Evolutionary conservation across 2,113 vertebrate species (phyloP).

Genomic region (Rhynchomys soricoides): DNA sequence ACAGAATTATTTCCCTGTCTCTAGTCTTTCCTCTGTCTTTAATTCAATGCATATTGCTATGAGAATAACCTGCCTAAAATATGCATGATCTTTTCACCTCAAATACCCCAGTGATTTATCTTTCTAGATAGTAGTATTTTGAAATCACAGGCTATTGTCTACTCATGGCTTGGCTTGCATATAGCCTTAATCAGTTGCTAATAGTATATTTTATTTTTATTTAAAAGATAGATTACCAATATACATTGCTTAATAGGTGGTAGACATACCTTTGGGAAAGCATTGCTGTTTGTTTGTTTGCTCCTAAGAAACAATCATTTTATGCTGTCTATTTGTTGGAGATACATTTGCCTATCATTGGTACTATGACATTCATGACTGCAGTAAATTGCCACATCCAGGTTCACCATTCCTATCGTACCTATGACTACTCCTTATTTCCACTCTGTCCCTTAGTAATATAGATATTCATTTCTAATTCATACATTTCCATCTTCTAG

Average conservation of each 20-base stretch:
- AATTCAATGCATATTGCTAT: not conserved
- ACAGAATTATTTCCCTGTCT: constrained; percentile 9
- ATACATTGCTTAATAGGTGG: not conserved
- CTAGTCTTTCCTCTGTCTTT: not conserved
- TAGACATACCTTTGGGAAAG: not conserved
- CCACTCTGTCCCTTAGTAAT: not conserved
- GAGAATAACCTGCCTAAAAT: not conserved
- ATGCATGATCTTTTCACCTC: not conserved
- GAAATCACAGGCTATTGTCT: not conserved
- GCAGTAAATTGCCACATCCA: not conserved
- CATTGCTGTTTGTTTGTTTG: not conserved
- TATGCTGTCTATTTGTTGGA: not conserved
- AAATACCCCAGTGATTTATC: not conserved
- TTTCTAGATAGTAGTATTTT: constrained; percentile 1
- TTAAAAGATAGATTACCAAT: not conserved
- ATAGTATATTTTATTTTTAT: constrained; percentile 1
- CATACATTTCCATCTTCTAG: not conserved
- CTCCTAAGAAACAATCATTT: not conserved
- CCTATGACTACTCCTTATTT: not conserved
- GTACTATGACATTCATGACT: not conserved
- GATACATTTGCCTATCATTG: not conserved
- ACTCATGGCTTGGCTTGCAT: not conserved
- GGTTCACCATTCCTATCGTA: not conserved
- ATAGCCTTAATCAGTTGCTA: not conserved
- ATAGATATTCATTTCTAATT: not conserved